Conservation (phyloP, 2,888 invertebrate species). For the Dexiosoma caninum region DNA sequence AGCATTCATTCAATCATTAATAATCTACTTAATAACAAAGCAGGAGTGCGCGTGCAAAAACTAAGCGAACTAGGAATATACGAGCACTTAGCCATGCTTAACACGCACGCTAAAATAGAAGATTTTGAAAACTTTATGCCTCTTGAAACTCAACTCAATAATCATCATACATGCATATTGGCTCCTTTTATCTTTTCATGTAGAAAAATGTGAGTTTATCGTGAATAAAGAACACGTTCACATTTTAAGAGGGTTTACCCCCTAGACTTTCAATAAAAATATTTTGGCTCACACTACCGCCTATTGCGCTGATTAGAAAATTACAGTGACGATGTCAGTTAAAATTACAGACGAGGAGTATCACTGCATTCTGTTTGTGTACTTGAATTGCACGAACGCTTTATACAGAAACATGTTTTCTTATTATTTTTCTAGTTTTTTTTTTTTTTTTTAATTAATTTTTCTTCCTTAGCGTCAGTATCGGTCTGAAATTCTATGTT, state of each 20-base stretch:
- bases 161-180: background rate
- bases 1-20: conserved; percentile 35
- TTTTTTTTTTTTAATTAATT: too few species aligned
- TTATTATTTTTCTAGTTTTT: too few species aligned
- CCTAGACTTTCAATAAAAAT: background rate
- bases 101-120: conserved; percentile 53
- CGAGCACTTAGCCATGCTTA: conserved; percentile 52
- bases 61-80: conserved; percentile 21
- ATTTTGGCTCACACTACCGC: background rate
- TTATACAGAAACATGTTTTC: too few species aligned
- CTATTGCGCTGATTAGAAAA: conserved; percentile 16
- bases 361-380: background rate
- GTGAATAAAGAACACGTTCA: background rate
- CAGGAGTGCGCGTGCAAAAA: background rate
- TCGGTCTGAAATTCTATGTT: background rate
- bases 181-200: background rate
- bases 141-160: conserved; percentile 23
- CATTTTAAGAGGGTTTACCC: too few species aligned
- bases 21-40: conserved; percentile 41
- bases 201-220: background rate
- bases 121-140: conserved; percentile 28
- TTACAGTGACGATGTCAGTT: conserved; percentile 4
- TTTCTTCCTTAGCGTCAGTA: too few species aligned
- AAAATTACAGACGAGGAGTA: conserved; percentile 34
- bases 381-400: background rate